Conservation (phyloP, 2,113 vertebrate genomes). For the Catharus fuscescens region DNA sequence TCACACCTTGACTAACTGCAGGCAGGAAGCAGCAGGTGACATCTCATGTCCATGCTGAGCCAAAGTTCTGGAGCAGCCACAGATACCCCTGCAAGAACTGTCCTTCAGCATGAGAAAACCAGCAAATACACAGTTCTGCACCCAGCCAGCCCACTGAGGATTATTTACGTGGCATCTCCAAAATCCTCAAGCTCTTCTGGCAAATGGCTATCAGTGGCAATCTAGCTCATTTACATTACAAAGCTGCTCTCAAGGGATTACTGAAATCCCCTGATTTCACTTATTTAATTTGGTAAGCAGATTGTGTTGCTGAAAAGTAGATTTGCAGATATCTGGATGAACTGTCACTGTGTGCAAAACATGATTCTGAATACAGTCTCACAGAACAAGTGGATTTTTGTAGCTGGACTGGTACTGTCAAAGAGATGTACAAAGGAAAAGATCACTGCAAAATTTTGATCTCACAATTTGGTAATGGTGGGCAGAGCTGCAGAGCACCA, state of each 20-base stretch:
- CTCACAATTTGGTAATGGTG: not conserved
- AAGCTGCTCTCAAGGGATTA: conserved; percentile 23
- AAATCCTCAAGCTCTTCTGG: not conserved
- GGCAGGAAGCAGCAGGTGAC: not conserved
- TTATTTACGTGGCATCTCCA: not conserved
- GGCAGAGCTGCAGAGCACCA: not conserved
- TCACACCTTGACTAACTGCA: not conserved
- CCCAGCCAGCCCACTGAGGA: not conserved
- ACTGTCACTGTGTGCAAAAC: not conserved
- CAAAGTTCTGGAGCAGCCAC: not conserved
- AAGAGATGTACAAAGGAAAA: conserved; percentile 15
- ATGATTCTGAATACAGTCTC: not conserved
- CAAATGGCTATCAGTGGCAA: not conserved
- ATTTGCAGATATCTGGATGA: not conserved
- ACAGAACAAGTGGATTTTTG: not conserved
- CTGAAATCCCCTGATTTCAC: not conserved
- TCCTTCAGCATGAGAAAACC: not conserved
- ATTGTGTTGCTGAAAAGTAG: not conserved
- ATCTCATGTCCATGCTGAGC: not conserved
- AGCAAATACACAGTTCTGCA: not conserved
- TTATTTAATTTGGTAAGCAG: conserved; percentile 36
- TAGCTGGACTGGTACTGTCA: conserved; percentile 11
- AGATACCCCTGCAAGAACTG: rapidly evolving
- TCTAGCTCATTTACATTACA: not conserved
- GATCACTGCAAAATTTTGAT: not conserved